Evolutionary conservation across 1,140 invertebrate species (phyloP), one percentile per base, ranked within the genome.

Genomic region (Acromyrmex heyeri): DNA sequence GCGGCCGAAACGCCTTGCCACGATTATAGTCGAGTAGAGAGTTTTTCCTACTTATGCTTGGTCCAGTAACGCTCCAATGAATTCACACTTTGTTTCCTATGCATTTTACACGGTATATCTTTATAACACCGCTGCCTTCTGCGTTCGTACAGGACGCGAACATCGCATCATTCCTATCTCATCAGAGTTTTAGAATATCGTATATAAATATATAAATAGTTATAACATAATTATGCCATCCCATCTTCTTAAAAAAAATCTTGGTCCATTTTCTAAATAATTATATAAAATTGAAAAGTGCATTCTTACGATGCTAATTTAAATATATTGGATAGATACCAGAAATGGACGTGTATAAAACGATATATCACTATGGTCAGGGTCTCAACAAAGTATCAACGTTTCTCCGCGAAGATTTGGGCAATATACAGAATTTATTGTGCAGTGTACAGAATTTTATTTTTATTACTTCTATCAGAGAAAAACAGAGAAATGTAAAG

Each of bases 111-210:
- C 86, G 59, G 76, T 88, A 86, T 86, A 44, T 50, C 12, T 44
- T 50, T 50, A 16, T 64, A 79, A 88, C 57, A 81, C 81, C 55
- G 73, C 75, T 88, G 85, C 90, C 90, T 91, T 88, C 72, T 62
- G 76, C 50, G 85, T 78, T 90, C 72, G 61, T 85, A 30, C 86
- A 67, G 88, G 57, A 90, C 27, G 86, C 77, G 64, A 90, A 87
- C 72, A 73, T 91, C 86, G 81, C 88, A 92, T 92, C 91, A 93
- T 93, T 93, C 92, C 92, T 93, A 93, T 92, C 87, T 90, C 83
- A 77, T 69, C 73, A 86, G 16, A 82, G 12, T 87, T 91, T 92
- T 91, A 88, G 87, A 86, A 83, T 89, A 90, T 87, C 89, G 77
- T 92, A 91, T 62, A 87, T 92, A 91, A 85, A 85, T 87, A n/a